phyloP scores from a whole-genome alignment of 2,888 invertebrate species.

The Cantharis rustica region DNA sequence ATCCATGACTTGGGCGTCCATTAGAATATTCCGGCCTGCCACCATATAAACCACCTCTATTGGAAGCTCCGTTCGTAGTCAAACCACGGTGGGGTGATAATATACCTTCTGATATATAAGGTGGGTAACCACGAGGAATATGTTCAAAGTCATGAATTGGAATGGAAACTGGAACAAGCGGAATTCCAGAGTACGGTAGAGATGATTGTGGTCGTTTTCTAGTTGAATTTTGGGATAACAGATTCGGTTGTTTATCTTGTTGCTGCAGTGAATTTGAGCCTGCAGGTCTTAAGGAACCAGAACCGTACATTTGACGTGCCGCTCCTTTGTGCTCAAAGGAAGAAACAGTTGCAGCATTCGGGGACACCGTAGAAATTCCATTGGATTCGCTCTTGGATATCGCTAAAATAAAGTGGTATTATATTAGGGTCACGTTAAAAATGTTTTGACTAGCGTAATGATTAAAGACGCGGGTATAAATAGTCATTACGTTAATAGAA shows the following conservation, averaged over 20 bases:
- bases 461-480: conserved; percentile 16
- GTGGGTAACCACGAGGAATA: conserved; percentile 36
- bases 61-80: conserved; percentile 16
- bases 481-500: conserved; percentile 15
- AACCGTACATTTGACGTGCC: conserved; percentile 63
- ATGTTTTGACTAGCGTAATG: background rate
- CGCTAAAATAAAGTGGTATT: conserved; percentile 8
- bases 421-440: background rate
- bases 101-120: conserved; percentile 23
- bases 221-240: conserved; percentile 13
- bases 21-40: conserved; percentile 48
- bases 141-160: conserved; percentile 40
- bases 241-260: conserved; percentile 49
- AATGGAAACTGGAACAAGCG: conserved; percentile 36
- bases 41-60: conserved; percentile 47
- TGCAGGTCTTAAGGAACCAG: conserved; percentile 59
- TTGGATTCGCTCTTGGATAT: conserved; percentile 9
- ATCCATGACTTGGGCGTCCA: conserved; percentile 41
- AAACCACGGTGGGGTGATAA: conserved; percentile 26
- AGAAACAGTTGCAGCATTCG: conserved; percentile 53
- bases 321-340: conserved; percentile 58
- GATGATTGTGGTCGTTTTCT: conserved; percentile 23
- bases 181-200: conserved; percentile 23
- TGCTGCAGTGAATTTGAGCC: conserved; percentile 54
- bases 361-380: conserved; percentile 29